These are phyloP conservation scores for Lycocerus yunnanus DNA, from an alignment of 2,888 invertebrate species.

Conservation along the genomic window DNA sequence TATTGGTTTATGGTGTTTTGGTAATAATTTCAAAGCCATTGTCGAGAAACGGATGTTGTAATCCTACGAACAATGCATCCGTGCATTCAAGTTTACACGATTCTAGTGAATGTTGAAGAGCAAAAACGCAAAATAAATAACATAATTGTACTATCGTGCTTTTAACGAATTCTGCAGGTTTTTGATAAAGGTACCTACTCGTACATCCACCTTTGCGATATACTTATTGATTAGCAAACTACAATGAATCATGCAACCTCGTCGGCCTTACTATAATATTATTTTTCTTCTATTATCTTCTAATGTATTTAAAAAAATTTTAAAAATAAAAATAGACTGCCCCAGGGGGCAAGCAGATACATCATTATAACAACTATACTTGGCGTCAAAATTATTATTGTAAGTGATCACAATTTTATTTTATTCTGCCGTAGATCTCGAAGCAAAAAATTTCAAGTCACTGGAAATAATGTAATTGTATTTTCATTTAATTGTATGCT, in stretches of 20 bases:
- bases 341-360: not conserved
- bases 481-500: not conserved
- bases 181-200: not conserved
- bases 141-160: not conserved
- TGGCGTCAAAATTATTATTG: not conserved
- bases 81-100: not conserved
- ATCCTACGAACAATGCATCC: conserved; percentile 8
- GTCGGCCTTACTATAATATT: not conserved
- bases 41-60: conserved; percentile 17
- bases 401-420: not conserved
- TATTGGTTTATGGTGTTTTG: not conserved
- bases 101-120: not conserved
- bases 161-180: conserved; percentile 1
- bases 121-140: not conserved
- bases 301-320: not conserved
- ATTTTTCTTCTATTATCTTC: not conserved
- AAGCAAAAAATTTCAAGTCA: not conserved
- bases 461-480: not conserved
- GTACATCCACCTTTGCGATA: not conserved
- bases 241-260: conserved; percentile 2
- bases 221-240: conserved; percentile 5
- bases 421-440: not conserved
- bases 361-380: not conserved
- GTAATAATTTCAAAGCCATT: conserved; percentile 6
- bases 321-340: not conserved